phyloP scores from a whole-genome alignment of 2,113 vertebrate genomes.

The Murina feae region DNA sequence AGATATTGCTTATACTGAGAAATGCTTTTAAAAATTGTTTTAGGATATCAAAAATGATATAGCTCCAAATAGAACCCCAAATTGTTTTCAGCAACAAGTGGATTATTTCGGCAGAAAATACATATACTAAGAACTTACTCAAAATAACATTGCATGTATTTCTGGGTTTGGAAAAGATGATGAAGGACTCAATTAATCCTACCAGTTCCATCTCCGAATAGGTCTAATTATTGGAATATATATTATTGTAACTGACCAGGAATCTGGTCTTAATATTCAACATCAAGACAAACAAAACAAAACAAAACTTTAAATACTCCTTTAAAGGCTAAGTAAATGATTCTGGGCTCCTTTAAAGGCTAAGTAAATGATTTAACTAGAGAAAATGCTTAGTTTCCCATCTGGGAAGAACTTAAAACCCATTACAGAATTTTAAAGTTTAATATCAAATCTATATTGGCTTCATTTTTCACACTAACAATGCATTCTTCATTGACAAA shows the following conservation, averaged over 20 bases:
- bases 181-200: not conserved
- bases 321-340: not conserved
- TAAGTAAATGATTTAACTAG: not conserved
- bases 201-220: not conserved
- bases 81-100: not conserved
- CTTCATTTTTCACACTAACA: slow-evolving; percentile 27
- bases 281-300: not conserved
- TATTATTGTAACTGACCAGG: not conserved
- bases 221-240: not conserved
- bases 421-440: slow-evolving; percentile 14
- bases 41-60: not conserved
- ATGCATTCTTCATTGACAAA: not conserved
- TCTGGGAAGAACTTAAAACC: not conserved
- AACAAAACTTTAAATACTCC: not conserved
- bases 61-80: not conserved
- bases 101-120: not conserved
- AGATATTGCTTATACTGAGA: not conserved
- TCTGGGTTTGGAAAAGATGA: not conserved
- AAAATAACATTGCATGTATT: not conserved
- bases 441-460: not conserved
- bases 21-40: not conserved
- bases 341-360: not conserved
- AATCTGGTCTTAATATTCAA: not conserved
- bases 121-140: not conserved
- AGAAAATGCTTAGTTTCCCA: not conserved